These are phyloP conservation scores for Meda fulgida DNA, from an alignment of 2,797 vertebrate species.

Conservation along the genomic window DNA sequence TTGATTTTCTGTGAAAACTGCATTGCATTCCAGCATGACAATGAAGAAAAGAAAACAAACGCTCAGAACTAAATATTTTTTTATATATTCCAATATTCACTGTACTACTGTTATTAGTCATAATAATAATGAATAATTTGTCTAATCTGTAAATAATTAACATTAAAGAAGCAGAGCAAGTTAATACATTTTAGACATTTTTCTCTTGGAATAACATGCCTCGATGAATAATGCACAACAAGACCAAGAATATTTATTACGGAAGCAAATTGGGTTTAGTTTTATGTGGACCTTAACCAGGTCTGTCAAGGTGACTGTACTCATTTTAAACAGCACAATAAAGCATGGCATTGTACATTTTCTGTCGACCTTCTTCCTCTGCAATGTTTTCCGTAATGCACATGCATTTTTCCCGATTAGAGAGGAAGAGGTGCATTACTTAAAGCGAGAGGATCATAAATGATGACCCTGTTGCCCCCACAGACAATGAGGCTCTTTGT, in stretches of 20 bases:
- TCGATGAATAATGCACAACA: constrained; percentile 14
- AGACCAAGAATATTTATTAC: background rate
- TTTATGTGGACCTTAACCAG: constrained; percentile 21
- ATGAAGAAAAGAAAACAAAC: background rate
- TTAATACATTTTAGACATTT: background rate
- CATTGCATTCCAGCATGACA: too few relatives aligned
- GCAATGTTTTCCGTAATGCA: background rate
- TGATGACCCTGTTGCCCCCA: constrained; percentile 17
- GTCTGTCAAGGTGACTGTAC: constrained; percentile 5
- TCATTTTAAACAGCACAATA: constrained; percentile 12
- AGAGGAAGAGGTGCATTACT: constrained; percentile 7
- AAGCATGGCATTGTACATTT: background rate
- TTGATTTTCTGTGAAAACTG: too few relatives aligned
- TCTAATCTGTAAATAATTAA: background rate
- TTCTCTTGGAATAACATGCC: background rate
- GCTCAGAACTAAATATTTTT: too few relatives aligned
- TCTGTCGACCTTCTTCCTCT: background rate
- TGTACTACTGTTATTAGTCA: too few relatives aligned
- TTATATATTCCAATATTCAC: too few relatives aligned
- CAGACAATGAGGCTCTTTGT: constrained; percentile 29
- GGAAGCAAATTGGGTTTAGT: background rate
- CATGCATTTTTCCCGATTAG: constrained; percentile 9
- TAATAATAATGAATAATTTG: background rate
- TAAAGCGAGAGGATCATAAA: constrained; percentile 35
- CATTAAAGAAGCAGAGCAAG: background rate